A percentile compares a stretch with the other conserved stretches of the same genome.
Conservation (phyloP, 2,113 vertebrate genomes). For the Turnix velox region DNA sequence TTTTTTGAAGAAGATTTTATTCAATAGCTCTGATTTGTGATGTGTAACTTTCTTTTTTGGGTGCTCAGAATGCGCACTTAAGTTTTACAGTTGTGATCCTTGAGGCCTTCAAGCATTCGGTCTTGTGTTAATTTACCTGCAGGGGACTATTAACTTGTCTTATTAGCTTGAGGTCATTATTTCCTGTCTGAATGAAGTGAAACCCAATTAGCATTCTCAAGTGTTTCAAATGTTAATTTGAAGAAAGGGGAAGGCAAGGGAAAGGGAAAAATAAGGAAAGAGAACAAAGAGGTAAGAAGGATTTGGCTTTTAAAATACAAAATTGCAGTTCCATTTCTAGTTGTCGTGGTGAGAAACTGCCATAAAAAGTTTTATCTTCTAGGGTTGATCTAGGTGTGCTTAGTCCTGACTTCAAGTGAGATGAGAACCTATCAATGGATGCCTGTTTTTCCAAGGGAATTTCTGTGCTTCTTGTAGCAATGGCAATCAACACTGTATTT, state of each 20-base stretch:
- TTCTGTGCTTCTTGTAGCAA: neutral
- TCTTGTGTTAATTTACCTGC: constrained; percentile 50
- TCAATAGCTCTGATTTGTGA: neutral
- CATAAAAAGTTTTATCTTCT: neutral
- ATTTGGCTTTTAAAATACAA: neutral
- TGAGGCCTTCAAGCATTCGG: constrained; percentile 48
- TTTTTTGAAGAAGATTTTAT: neutral
- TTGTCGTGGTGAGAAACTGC: neutral
- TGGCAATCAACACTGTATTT: neutral
- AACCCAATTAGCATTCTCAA: constrained; percentile 49
- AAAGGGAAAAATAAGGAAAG: neutral
- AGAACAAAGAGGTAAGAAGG: neutral
- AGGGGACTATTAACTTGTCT: constrained; percentile 54
- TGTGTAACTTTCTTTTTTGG: constrained; percentile 19
- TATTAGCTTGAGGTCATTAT: constrained; percentile 60
- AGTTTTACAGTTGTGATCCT: constrained; percentile 7
- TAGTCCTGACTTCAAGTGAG: neutral
- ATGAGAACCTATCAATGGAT: neutral
- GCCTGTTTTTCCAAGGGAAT: neutral
- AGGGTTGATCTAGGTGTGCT: neutral
- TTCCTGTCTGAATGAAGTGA: constrained; percentile 49
- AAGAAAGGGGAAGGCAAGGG: neutral
- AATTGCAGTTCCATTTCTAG: neutral
- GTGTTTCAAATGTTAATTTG: constrained; percentile 39
- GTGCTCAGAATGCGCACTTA: constrained; percentile 10